Conservation (phyloP, 2,888 invertebrate genomes). For the Platypus cylindrus region DNA sequence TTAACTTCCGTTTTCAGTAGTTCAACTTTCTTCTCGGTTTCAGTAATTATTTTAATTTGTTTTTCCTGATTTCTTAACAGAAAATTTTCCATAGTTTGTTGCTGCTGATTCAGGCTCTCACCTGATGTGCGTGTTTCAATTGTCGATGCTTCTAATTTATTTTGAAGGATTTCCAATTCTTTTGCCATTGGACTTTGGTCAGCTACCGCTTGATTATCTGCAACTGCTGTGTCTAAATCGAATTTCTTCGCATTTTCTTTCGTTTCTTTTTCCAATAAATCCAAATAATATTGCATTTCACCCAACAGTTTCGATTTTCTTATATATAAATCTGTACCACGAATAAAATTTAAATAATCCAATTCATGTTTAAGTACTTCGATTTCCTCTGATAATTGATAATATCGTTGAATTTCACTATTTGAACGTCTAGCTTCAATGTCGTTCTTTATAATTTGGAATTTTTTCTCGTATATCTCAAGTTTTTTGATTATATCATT, state of each 20-base stretch:
- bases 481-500: slow-evolving; percentile 14
- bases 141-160: slow-evolving; percentile 8
- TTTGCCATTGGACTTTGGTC: slow-evolving; percentile 8
- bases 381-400: slow-evolving; percentile 16
- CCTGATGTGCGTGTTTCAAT: slow-evolving; percentile 7
- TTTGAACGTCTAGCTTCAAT: slow-evolving; percentile 15
- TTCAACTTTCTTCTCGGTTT: slow-evolving; percentile 17
- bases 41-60: slow-evolving; percentile 12
- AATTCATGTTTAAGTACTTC: slow-evolving; percentile 15
- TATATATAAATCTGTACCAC: slow-evolving; percentile 15
- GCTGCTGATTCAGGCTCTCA: slow-evolving; percentile 11
- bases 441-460: slow-evolving; percentile 16
- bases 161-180: slow-evolving; percentile 9
- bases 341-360: slow-evolving; percentile 16
- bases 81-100: slow-evolving; percentile 11
- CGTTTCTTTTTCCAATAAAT: slow-evolving; percentile 18
- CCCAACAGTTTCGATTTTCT: slow-evolving; percentile 16
- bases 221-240: slow-evolving; percentile 13
- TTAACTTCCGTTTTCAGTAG: slow-evolving; percentile 15
- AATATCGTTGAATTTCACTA: slow-evolving; percentile 15
- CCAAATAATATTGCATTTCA: slow-evolving; percentile 18
- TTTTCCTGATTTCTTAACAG: slow-evolving; percentile 11
- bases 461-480: slow-evolving; percentile 15
- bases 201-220: slow-evolving; percentile 3
- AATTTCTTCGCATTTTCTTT: slow-evolving; percentile 17